Conservation (phyloP, 1,140 invertebrate genomes). For the Drepana arcuata region DNA sequence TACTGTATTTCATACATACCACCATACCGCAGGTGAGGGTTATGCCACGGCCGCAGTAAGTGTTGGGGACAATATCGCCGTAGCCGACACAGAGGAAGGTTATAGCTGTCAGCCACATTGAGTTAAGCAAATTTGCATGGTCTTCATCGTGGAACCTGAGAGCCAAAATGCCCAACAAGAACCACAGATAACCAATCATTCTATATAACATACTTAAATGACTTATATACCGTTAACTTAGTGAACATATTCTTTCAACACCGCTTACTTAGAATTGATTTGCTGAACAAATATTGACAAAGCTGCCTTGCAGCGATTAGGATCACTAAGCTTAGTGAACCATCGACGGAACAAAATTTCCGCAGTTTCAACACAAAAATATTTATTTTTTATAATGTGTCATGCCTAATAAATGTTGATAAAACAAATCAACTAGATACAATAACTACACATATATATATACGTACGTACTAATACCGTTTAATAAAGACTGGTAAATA, state of each 20-base stretch:
- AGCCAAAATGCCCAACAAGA: constrained; percentile 70
- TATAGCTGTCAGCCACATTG: constrained; percentile 94
- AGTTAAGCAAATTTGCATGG: constrained; percentile 92
- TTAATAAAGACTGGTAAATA: constrained; percentile 41
- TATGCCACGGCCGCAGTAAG: constrained; percentile 92
- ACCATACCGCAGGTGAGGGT: constrained; percentile 93
- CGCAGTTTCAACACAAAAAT: too few species aligned
- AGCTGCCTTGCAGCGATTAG: too few species aligned
- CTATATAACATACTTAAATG: not conserved
- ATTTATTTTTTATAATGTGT: too few species aligned
- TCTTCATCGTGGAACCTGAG: constrained; percentile 88
- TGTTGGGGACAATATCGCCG: constrained; percentile 94
- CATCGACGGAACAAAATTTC: too few species aligned
- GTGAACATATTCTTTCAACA: too few species aligned
- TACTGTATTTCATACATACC: constrained; percentile 79
- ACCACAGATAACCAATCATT: constrained; percentile 56
- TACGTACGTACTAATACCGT: constrained; percentile 35
- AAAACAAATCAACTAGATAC: constrained; percentile 23
- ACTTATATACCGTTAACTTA: too few species aligned
- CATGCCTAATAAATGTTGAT: constrained; percentile 47
- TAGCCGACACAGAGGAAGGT: constrained; percentile 88
- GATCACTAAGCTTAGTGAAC: too few species aligned
- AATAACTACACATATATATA: constrained; percentile 47
- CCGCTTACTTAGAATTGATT: too few species aligned
- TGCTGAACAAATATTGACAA: too few species aligned